phyloP scores from a whole-genome alignment of 2,113 vertebrate genomes.

The Lophius piscatorius region DNA sequence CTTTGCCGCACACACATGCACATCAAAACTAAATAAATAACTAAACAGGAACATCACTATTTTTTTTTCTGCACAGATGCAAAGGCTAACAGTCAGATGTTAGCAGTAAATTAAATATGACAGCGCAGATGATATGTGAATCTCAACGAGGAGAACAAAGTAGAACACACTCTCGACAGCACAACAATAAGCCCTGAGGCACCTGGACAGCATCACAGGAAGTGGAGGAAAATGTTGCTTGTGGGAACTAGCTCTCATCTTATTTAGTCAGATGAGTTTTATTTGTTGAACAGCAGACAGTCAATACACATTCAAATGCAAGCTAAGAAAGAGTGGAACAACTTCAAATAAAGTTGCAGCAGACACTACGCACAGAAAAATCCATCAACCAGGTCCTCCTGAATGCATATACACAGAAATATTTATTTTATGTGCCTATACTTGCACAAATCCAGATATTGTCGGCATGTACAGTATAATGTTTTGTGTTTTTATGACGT shows the following conservation, averaged over 20 bases:
- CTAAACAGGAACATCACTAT: background rate
- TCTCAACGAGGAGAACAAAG: constrained; percentile 34
- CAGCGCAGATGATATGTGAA: constrained; percentile 40
- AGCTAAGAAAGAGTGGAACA: background rate
- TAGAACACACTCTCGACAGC: constrained; percentile 21
- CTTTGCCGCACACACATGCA: too few relatives aligned
- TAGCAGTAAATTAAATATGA: constrained; percentile 53
- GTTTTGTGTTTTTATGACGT: constrained; percentile 57
- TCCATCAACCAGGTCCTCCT: background rate
- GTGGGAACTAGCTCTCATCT: constrained; percentile 33
- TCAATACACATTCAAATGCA: constrained; percentile 2
- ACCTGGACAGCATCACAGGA: constrained; percentile 22
- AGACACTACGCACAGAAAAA: background rate
- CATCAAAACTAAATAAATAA: too few relatives aligned
- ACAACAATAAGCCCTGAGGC: constrained; percentile 31
- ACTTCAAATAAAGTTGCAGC: background rate
- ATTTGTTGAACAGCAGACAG: constrained; percentile 2
- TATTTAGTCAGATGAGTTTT: constrained; percentile 24
- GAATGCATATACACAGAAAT: background rate
- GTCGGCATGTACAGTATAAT: background rate
- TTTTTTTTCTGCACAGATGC: constrained; percentile 13
- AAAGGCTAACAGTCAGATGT: constrained; percentile 19
- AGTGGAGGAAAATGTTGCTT: constrained; percentile 32
- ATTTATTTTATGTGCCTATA: constrained; percentile 1
- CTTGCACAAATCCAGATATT: background rate